phyloP scores from a whole-genome alignment of 2,113 vertebrate species.

The Dasyornis broadbenti region DNA sequence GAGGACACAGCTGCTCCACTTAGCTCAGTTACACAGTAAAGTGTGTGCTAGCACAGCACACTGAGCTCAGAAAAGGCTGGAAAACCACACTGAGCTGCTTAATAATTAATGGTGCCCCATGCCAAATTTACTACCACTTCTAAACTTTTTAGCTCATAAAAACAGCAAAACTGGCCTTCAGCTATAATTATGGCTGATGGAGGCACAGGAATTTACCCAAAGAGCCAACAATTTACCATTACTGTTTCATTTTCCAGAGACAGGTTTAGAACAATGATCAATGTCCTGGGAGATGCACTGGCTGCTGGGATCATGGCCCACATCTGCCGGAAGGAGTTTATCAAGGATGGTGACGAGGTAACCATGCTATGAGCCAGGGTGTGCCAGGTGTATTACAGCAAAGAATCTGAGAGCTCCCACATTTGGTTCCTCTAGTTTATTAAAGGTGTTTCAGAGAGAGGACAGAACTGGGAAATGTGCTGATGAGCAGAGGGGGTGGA shows the following conservation, averaged over 20 bases:
- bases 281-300: conserved; percentile 91
- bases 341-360: conserved; percentile 88
- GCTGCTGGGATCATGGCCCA: conserved; percentile 98
- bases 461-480: not conserved
- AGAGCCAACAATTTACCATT: not conserved
- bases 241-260: conserved; percentile 75
- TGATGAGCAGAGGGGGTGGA: not conserved
- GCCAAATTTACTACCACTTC: not conserved
- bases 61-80: not conserved
- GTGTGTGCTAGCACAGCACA: not conserved
- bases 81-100: not conserved
- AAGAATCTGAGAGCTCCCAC: not conserved
- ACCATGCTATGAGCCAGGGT: not conserved
- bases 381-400: accelerated
- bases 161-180: not conserved
- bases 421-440: not conserved
- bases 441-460: not conserved
- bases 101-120: not conserved
- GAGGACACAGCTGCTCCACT: not conserved
- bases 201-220: not conserved
- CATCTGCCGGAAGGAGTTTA: conserved; percentile 93
- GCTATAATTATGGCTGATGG: not conserved
- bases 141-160: not conserved
- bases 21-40: not conserved
- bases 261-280: conserved; percentile 98